Percentiles rank a stretch among this genome's conserved stretches.
phyloP scores from a whole-genome alignment of 1,140 invertebrate genomes.

The Bombus waltoni region DNA sequence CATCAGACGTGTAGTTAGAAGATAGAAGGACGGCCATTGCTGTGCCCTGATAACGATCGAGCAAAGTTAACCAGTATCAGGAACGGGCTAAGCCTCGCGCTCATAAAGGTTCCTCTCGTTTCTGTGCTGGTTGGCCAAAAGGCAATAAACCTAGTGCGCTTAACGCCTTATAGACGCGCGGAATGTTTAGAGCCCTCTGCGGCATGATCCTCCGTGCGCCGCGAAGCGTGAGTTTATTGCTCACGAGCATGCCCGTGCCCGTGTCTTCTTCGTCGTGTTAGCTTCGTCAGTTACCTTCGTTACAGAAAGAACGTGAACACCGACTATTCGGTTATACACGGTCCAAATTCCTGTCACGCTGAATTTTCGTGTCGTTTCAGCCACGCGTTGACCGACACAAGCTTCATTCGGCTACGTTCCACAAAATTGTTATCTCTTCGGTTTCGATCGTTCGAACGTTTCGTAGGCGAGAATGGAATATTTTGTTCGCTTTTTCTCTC shows the following conservation, averaged over 20 bases:
- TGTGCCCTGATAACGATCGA: constrained; percentile 59
- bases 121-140: constrained; percentile 49
- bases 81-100: constrained; percentile 50
- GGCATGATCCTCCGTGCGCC: constrained; percentile 55
- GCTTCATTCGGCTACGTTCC: not conserved
- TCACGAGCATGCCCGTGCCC: constrained; percentile 40
- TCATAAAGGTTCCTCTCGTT: constrained; percentile 56
- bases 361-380: not conserved
- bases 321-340: constrained; percentile 35
- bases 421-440: constrained; percentile 6
- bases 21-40: constrained; percentile 37
- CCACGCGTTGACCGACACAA: no score
- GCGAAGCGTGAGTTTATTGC: constrained; percentile 62
- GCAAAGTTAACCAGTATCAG: constrained; percentile 66
- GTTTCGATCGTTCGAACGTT: not conserved
- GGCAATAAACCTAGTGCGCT: constrained; percentile 61
- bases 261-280: constrained; percentile 17
- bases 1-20: constrained; percentile 23
- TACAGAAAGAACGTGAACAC: constrained; percentile 8
- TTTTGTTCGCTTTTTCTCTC: not conserved
- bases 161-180: constrained; percentile 64
- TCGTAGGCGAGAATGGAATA: not conserved
- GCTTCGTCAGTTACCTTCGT: constrained; percentile 39
- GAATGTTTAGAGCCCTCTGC: constrained; percentile 63
- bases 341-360: constrained; percentile 3